A percentile compares a stretch with the other conserved stretches of the same genome.
Evolutionary conservation across 2,888 invertebrate genomes (phyloP).

Genomic region (Oxyteleia sp.): DNA sequence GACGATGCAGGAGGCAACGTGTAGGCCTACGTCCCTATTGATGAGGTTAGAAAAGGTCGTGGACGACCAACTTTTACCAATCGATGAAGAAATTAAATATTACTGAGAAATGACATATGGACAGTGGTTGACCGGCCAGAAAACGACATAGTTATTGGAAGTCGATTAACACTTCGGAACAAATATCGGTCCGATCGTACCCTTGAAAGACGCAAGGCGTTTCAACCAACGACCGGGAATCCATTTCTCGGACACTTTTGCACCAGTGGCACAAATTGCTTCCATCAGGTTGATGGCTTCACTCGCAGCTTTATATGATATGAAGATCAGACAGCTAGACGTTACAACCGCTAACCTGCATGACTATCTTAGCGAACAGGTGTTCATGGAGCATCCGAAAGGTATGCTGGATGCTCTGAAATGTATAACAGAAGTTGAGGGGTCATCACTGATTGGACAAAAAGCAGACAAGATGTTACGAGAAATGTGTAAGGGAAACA

Average conservation of each 20-base stretch:
- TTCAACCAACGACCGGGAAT: conserved; percentile 23
- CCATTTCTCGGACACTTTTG: too few species aligned
- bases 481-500: conserved; percentile 9
- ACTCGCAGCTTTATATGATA: not conserved
- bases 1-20: not conserved
- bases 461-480: not conserved
- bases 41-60: not conserved
- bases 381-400: conserved; percentile 4
- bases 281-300: conserved; percentile 7
- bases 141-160: conserved; percentile 18
- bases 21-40: not conserved
- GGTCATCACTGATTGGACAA: too few species aligned
- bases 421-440: not conserved
- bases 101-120: conserved; percentile 19
- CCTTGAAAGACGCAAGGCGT: conserved; percentile 31
- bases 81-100: conserved; percentile 15
- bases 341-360: conserved; percentile 19
- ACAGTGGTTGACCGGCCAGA: conserved; percentile 28
- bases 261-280: not conserved
- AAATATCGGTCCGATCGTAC: conserved; percentile 36
- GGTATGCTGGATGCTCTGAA: too few species aligned
- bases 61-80: not conserved
- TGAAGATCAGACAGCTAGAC: conserved; percentile 19
- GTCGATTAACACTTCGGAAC: conserved; percentile 7
- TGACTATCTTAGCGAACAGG: not conserved